Conservation (phyloP, 2,888 invertebrate species). For the Spisula subtruncata region DNA sequence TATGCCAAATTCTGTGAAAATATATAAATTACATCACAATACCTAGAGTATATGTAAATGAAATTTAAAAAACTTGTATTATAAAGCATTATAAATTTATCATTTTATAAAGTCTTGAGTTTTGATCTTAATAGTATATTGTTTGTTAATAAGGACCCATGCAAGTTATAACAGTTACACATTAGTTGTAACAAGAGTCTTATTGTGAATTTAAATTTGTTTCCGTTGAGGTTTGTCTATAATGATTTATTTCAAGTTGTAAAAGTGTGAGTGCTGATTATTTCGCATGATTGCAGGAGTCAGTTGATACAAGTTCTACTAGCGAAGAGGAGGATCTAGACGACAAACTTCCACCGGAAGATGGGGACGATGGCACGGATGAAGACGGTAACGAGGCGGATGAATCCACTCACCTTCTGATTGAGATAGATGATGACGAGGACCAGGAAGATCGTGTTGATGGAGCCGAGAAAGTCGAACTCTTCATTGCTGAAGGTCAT, state of each 20-base stretch:
- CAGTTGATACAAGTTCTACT: conserved; percentile 39
- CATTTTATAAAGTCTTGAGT: too few relatives aligned
- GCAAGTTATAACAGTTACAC: too few relatives aligned
- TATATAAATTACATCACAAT: too few relatives aligned
- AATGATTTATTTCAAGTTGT: not conserved
- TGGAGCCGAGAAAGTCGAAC: not conserved
- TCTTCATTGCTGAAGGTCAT: conserved; percentile 31
- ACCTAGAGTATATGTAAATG: too few relatives aligned
- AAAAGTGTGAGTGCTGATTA: not conserved
- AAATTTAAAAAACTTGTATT: too few relatives aligned
- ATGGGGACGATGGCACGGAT: not conserved
- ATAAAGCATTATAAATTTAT: too few relatives aligned
- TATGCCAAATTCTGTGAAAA: too few relatives aligned
- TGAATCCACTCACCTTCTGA: conserved; percentile 36
- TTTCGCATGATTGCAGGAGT: conserved; percentile 7
- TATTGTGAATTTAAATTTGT: not conserved
- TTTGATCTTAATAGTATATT: too few relatives aligned
- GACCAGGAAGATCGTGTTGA: conserved; percentile 25
- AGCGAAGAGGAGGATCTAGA: conserved; percentile 28
- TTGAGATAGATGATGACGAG: conserved; percentile 32
- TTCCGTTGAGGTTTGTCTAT: not conserved
- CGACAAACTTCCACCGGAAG: not conserved
- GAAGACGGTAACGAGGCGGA: conserved; percentile 29
- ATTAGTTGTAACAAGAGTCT: too few relatives aligned
- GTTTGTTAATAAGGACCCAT: too few relatives aligned